These are phyloP conservation scores for Antheraea mylitta DNA, from an alignment of 1,140 invertebrate genomes.

Conservation along the genomic window DNA sequence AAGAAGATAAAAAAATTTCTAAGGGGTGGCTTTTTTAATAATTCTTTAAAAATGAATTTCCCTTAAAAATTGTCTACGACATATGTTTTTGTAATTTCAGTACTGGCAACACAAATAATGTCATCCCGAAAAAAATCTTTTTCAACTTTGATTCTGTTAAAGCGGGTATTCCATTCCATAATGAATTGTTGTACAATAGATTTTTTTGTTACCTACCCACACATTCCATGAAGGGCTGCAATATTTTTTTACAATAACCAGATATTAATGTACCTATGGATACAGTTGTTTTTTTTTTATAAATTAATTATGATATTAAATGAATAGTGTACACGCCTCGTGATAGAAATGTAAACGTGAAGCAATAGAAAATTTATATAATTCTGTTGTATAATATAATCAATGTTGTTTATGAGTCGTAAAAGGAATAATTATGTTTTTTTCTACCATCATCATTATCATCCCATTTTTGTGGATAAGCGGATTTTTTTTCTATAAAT, in stretches of 20 bases:
- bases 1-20: slow-evolving; percentile 12
- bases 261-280: background rate
- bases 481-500: no score
- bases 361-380: slow-evolving; percentile 30
- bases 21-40: slow-evolving; percentile 9
- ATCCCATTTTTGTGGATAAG: no score
- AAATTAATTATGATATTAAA: slow-evolving; percentile 2
- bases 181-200: slow-evolving; percentile 21
- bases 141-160: no score
- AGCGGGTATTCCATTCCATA: slow-evolving; percentile 43
- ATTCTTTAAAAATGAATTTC: background rate
- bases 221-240: slow-evolving; percentile 40
- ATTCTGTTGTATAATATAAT: slow-evolving; percentile 17
- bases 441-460: no score
- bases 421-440: no score
- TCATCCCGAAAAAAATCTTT: background rate
- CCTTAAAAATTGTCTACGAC: no score
- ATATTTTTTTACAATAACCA: slow-evolving; percentile 27
- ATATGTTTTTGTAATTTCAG: background rate
- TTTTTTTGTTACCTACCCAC: slow-evolving; percentile 15
- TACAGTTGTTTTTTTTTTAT: background rate
- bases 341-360: slow-evolving; percentile 6
- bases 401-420: background rate
- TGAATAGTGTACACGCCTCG: slow-evolving; percentile 2
- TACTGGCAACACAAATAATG: background rate